Percentiles rank a stretch among this genome's conserved stretches.
Evolutionary conservation across 2,113 vertebrate species (phyloP).

Genomic region (Apodemus speciosus): DNA sequence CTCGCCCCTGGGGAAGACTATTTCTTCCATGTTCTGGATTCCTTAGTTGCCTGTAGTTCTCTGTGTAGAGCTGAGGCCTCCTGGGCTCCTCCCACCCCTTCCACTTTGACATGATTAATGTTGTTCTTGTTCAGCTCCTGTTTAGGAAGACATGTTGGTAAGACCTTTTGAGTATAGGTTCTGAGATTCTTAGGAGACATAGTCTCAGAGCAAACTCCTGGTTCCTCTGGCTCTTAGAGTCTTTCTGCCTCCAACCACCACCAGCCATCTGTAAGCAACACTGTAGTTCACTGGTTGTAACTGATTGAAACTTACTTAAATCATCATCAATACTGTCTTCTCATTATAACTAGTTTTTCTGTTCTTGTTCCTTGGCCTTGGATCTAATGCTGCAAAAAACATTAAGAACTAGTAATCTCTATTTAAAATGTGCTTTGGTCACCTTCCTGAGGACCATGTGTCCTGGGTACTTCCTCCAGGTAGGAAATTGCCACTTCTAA

Average conservation of each 20-base stretch:
- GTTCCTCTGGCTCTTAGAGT: neutral
- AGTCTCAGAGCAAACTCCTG: neutral
- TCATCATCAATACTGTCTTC: neutral
- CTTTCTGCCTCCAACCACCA: neutral
- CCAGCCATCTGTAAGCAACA: neutral
- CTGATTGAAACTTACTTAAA: neutral
- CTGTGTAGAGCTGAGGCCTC: neutral
- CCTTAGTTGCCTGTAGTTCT: neutral
- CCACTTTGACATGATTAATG: neutral
- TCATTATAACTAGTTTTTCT: neutral
- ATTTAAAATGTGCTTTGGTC: neutral
- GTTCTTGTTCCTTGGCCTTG: neutral
- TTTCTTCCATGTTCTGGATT: neutral
- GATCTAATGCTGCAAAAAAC: constrained; percentile 6
- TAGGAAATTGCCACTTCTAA: neutral
- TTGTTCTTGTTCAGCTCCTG: neutral
- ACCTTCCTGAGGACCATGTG: neutral
- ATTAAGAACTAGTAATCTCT: neutral
- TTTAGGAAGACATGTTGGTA: neutral
- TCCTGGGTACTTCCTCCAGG: neutral
- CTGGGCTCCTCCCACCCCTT: neutral
- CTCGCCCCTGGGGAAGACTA: neutral
- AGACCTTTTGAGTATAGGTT: neutral
- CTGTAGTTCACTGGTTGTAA: neutral
- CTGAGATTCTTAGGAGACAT: neutral